phyloP scores from a whole-genome alignment of 2,888 invertebrate species.

The Lepidocyrtinus sp. region DNA sequence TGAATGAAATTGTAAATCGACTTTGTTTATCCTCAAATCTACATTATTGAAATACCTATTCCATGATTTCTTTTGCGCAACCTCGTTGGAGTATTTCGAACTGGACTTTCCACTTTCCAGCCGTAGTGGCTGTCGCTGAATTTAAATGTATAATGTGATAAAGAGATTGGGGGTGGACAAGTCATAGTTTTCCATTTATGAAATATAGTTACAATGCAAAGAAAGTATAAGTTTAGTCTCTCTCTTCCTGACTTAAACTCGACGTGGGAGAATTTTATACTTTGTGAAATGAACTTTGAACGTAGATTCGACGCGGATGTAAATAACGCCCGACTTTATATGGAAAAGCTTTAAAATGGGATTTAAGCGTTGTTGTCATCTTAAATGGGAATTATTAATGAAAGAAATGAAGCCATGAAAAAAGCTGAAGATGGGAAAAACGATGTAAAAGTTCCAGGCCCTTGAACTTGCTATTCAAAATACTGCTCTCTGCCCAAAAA shows the following conservation, averaged over 20 bases:
- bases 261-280: constrained; percentile 45
- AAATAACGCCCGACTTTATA: constrained; percentile 41
- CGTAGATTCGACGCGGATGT: constrained; percentile 38
- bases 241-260: no score
- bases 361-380: not conserved
- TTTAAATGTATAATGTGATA: constrained; percentile 39
- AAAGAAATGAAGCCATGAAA: constrained; percentile 37
- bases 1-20: constrained; percentile 29
- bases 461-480: no score
- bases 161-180: constrained; percentile 50
- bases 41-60: constrained; percentile 1
- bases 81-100: no score
- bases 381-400: constrained; percentile 42
- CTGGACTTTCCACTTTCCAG: no score
- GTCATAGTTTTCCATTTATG: constrained; percentile 35
- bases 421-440: constrained; percentile 47
- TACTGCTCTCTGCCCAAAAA: no score
- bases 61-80: constrained; percentile 4
- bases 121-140: constrained; percentile 11
- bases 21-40: constrained; percentile 14
- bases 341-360: constrained; percentile 20
- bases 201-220: not conserved
- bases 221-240: no score
- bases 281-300: not conserved
- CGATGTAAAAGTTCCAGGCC: constrained; percentile 39